A percentile compares a stretch with the other conserved stretches of the same genome.
Conservation (phyloP, 92 coral and sea anemone species). For the Siderastrea siderea region DNA sequence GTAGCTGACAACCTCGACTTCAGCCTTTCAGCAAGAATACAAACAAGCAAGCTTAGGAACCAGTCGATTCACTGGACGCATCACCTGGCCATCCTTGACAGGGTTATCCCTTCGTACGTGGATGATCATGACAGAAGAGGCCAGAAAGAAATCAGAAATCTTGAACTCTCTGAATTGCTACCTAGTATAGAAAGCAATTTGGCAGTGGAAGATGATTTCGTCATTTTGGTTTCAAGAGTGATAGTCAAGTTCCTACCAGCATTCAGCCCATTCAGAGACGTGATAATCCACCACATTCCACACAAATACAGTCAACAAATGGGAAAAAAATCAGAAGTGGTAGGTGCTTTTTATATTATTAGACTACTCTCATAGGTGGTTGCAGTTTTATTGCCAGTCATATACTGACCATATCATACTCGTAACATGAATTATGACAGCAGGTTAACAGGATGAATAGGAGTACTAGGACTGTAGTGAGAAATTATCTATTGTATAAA, state of each 20-base stretch:
- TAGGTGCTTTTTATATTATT: no score
- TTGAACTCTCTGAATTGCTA: neutral
- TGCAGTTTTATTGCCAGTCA: no score
- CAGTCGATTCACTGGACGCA: constrained; percentile 1
- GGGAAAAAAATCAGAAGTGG: constrained; percentile 39
- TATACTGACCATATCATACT: no score
- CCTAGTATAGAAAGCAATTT: neutral
- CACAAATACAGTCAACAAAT: constrained; percentile 46
- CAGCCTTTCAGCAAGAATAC: no score
- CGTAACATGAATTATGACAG: no score
- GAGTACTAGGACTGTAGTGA: no score
- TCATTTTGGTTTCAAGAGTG: constrained; percentile 38
- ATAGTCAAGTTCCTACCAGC: constrained; percentile 31
- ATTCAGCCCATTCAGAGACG: constrained; percentile 1
- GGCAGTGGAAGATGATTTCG: constrained; percentile 11
- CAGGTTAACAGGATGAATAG: no score
- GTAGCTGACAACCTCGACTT: neutral
- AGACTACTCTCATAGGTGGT: no score
- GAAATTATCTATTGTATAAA: no score
- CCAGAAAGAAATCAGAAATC: neutral
- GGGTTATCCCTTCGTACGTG: neutral
- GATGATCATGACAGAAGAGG: neutral
- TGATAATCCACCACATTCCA: constrained; percentile 50
- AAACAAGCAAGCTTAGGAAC: neutral
- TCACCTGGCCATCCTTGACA: neutral